A percentile compares a stretch with the other conserved stretches of the same genome.
These are phyloP conservation scores for Machaerirhynchus nigripectus DNA, from an alignment of 2,113 vertebrate genomes.

Conservation along the genomic window DNA sequence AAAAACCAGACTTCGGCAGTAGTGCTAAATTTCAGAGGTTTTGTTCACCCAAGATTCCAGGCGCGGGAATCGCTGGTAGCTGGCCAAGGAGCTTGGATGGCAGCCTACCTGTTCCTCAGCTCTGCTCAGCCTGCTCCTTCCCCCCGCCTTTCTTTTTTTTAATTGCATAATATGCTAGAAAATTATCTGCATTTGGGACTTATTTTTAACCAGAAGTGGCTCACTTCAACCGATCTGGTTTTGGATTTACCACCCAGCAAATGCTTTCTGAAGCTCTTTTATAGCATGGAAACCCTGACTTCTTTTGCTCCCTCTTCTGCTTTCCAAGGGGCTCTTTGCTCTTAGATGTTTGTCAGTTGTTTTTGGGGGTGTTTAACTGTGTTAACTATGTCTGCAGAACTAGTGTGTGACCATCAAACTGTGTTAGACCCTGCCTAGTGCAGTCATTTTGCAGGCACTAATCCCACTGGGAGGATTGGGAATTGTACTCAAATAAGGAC, in stretches of 20 bases:
- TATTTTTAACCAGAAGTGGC: conserved; percentile 36
- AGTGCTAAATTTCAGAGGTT: conserved; percentile 27
- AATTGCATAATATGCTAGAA: conserved; percentile 41
- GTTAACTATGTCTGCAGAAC: not conserved
- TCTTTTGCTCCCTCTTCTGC: not conserved
- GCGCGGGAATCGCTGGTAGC: conserved; percentile 3
- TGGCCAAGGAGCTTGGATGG: conserved; percentile 37
- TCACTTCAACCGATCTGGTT: not conserved
- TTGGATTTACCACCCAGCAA: not conserved
- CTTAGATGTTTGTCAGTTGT: not conserved
- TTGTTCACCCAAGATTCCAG: conserved; percentile 35
- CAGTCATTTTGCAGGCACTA: not conserved
- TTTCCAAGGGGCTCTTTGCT: not conserved
- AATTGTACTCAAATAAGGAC: not conserved
- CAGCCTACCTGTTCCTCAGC: conserved; percentile 42
- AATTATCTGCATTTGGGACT: conserved; percentile 17
- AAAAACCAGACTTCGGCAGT: conserved; percentile 13
- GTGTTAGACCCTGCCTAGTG: not conserved
- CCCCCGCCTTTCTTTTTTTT: not conserved
- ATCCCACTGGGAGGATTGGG: not conserved
- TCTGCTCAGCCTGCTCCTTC: not conserved
- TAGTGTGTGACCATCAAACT: accelerated
- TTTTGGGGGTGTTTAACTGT: not conserved
- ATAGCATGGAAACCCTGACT: not conserved
- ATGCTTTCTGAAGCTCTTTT: not conserved